Evolutionary conservation across 2,797 vertebrate species (phyloP).

Genomic region (Xenops minutus): DNA sequence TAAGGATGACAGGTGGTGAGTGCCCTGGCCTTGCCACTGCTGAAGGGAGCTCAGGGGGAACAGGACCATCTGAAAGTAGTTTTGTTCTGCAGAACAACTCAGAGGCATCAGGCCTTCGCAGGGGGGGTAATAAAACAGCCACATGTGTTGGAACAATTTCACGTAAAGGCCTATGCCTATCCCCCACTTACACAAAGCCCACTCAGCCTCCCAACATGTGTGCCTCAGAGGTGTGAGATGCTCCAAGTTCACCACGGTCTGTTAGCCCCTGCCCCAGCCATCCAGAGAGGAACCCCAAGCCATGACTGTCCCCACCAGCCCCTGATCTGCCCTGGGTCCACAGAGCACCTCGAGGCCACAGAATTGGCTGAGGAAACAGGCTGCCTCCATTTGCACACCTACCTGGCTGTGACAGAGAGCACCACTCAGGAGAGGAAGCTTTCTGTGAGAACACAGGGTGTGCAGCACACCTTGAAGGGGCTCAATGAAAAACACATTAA

Average conservation of each 20-base stretch:
- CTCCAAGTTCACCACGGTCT: neutral
- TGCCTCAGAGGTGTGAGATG: neutral
- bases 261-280: neutral
- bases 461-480: neutral
- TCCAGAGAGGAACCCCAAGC: neutral
- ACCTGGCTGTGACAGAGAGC: neutral
- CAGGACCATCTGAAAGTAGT: neutral
- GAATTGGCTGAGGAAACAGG: neutral
- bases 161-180: neutral
- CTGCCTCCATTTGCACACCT: neutral
- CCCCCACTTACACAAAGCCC: rapidly evolving
- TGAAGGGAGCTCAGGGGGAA: neutral
- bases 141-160: neutral
- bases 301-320: neutral
- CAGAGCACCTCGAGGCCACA: neutral
- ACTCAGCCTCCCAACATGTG: neutral
- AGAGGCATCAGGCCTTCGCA: neutral
- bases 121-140: neutral
- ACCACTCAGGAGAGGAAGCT: neutral
- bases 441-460: neutral
- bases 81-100: neutral
- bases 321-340: neutral
- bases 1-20: neutral
- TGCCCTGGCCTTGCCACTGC: neutral
- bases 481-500: neutral